Conservation (phyloP, 2,113 vertebrate genomes). For the Brachyistius frenatus region DNA sequence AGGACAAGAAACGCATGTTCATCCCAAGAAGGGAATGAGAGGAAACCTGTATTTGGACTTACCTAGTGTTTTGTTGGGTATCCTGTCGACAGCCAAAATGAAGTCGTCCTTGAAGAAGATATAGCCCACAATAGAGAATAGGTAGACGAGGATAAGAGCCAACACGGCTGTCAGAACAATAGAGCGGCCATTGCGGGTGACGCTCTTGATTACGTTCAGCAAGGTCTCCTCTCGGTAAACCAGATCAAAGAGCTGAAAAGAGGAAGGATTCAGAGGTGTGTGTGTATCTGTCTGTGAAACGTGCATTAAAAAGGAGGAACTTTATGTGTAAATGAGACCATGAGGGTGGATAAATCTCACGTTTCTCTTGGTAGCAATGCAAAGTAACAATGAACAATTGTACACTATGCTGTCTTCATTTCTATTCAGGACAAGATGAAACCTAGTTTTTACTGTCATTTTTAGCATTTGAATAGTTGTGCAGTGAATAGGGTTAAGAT, state of each 20-base stretch:
- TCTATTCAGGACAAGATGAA: too few relatives aligned
- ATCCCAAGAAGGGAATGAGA: background rate
- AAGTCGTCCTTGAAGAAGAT: slow-evolving; percentile 99
- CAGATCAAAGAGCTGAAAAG: slow-evolving; percentile 93
- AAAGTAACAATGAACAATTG: too few relatives aligned
- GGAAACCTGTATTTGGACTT: slow-evolving; percentile 6
- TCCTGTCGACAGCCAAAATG: slow-evolving; percentile 95
- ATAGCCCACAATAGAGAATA: slow-evolving; percentile 99
- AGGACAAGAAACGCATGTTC: background rate
- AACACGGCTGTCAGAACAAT: slow-evolving; percentile 97
- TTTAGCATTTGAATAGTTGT: too few relatives aligned
- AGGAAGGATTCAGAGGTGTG: slow-evolving; percentile 12
- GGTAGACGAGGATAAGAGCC: slow-evolving; percentile 98
- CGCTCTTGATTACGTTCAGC: slow-evolving; percentile 98
- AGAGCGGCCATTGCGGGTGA: slow-evolving; percentile 97
- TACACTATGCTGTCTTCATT: too few relatives aligned
- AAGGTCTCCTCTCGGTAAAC: slow-evolving; percentile 98
- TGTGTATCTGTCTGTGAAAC: background rate
- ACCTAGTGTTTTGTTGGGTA: slow-evolving; percentile 93
- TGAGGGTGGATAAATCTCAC: background rate
- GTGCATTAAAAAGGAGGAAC: background rate
- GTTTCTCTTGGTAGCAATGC: background rate
- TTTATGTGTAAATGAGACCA: background rate
- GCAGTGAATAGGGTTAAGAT: background rate
- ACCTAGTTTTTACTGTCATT: too few relatives aligned